Evolutionary conservation across 2,797 vertebrate genomes (phyloP).

Genomic region (Eulemur rubriventer): DNA sequence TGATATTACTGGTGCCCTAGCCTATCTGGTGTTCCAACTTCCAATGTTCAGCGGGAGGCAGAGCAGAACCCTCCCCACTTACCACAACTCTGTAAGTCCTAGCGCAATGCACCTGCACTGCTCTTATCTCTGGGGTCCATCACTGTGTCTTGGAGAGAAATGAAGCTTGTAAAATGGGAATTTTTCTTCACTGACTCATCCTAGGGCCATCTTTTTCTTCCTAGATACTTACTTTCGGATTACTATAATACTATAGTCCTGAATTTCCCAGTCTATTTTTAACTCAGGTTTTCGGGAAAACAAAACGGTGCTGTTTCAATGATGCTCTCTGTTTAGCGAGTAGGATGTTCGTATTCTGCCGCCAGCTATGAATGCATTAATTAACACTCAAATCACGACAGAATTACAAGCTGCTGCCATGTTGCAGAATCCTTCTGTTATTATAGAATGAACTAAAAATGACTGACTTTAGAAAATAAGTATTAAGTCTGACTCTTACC

Average conservation of each 20-base stretch:
- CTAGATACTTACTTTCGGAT: background rate
- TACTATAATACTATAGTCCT: background rate
- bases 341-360: background rate
- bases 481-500: background rate
- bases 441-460: constrained; percentile 34
- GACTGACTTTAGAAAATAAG: constrained; percentile 11
- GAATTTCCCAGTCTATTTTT: constrained; percentile 3
- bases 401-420: constrained; percentile 20
- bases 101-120: background rate
- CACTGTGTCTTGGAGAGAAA: background rate
- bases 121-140: background rate
- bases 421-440: background rate
- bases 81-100: no score
- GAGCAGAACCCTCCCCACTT: background rate
- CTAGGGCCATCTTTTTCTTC: background rate
- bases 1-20: background rate
- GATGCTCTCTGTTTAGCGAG: background rate
- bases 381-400: constrained; percentile 42
- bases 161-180: background rate
- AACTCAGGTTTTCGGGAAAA: constrained; percentile 16
- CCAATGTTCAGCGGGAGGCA: background rate
- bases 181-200: background rate
- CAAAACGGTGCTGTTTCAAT: background rate
- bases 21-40: background rate
- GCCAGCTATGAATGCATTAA: constrained; percentile 22